These are phyloP conservation scores for Scolanthus callimorphus DNA, from an alignment of 92 coral and sea anemone species.

Conservation along the genomic window DNA sequence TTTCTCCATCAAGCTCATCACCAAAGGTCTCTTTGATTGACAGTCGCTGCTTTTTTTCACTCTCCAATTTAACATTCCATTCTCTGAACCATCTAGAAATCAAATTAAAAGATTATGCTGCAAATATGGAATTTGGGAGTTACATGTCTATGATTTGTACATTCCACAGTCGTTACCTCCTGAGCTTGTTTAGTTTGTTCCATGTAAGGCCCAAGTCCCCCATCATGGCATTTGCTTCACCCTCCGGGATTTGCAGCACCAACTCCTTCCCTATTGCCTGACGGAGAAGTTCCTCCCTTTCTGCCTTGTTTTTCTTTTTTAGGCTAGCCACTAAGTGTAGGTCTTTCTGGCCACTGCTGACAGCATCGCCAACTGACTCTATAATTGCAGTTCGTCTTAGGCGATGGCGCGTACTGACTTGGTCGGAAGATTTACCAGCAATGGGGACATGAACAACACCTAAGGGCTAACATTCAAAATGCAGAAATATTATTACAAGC, in stretches of 20 bases:
- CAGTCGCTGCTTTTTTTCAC: constrained; percentile 15
- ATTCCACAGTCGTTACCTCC: constrained; percentile 1
- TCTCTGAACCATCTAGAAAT: constrained; percentile 12
- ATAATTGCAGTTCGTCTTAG: neutral
- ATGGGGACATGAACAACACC: no score
- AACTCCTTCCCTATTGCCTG: no score
- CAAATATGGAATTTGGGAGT: neutral
- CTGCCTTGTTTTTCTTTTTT: constrained; percentile 8
- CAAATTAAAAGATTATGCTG: neutral
- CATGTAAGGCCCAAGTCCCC: constrained; percentile 7
- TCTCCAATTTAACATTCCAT: constrained; percentile 26
- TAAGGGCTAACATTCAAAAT: no score
- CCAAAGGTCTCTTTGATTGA: constrained; percentile 12
- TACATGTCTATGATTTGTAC: neutral
- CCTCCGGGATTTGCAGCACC: constrained; percentile 6
- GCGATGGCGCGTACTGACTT: no score
- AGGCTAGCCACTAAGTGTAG: constrained; percentile 3
- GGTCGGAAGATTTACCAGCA: no score
- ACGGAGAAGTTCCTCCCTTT: constrained; percentile 8
- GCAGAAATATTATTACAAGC: no score
- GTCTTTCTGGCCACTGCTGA: constrained; percentile 17
- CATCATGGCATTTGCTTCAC: neutral
- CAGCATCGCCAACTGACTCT: constrained; percentile 3
- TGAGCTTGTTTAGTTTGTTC: constrained; percentile 6
- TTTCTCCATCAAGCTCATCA: constrained; percentile 3